Evolutionary conservation across 1,140 invertebrate genomes (phyloP), one percentile per base, ranked within the genome.

Genomic region (Episyrphus balteatus): DNA sequence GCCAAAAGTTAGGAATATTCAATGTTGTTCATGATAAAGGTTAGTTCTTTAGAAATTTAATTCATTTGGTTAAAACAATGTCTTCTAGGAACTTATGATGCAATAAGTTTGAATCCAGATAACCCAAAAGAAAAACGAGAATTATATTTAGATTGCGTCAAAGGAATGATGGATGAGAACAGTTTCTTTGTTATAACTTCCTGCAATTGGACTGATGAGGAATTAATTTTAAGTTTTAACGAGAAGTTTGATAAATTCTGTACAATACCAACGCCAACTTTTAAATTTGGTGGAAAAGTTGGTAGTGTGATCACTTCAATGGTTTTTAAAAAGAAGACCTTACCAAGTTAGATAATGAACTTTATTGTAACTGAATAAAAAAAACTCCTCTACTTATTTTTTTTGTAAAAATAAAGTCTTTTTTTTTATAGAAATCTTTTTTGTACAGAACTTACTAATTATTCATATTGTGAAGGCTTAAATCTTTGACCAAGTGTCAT

Each of bases 171-270:
- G 18, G 55, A 59, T n/a, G 56, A 72, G 1, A 57, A 75, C 46
- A 76, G 76, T 26, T 61, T 83, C 32, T 85, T 95, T 50, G 72
- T 93, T 7, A 81, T 98, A 47, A 91, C 91, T 1, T 94, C 92
- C 0, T 97, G 92, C 68, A 96, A 96, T 66, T 96, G 92, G 88
- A 95, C 92, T 0, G 79, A 86, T 57, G 74, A 81, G 2, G 91
- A 97, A 69, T 62, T 97, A 19, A 49, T 78, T 8, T 63, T 72
- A 5, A 84, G 89, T 55, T 92, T 93, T 64, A 59, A 69, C 17
- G 61, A 71, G 46, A 79, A 74, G 60, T 84, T 92, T 59, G 56
- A 71, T 5, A 57, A 83, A 1, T 54, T 75, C 45, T 65, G 75
- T 26, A 71, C 78, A 7, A 81, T 93, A 57, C 84, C 85, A 31